Evolutionary conservation across 2,888 invertebrate genomes (phyloP).

Genomic region (Sphaerophoria taeniata): DNA sequence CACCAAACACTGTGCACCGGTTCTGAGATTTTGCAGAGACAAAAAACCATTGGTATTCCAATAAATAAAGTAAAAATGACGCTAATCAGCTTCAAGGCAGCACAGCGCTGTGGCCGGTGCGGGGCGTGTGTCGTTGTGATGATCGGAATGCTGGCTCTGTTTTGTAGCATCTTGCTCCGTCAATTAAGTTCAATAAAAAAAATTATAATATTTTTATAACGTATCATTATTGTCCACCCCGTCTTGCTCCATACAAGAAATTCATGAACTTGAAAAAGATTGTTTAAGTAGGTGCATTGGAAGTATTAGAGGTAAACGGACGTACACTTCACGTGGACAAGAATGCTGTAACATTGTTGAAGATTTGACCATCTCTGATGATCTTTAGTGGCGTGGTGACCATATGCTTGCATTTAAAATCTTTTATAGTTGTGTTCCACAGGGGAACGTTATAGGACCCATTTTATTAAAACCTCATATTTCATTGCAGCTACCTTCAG

Average conservation of each 20-base stretch:
- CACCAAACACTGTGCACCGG: conserved; percentile 9
- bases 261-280: conserved; percentile 44
- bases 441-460: too few species aligned
- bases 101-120: not conserved
- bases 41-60: conserved; percentile 2
- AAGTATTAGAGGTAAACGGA: not conserved
- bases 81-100: conserved; percentile 27
- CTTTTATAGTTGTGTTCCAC: too few species aligned
- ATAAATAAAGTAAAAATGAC: conserved; percentile 8
- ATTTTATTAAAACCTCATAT: too few species aligned
- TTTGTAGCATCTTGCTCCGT: conserved; percentile 27
- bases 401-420: not conserved
- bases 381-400: not conserved
- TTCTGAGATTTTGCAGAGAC: conserved; percentile 19
- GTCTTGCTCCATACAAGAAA: conserved; percentile 2
- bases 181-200: conserved; percentile 65
- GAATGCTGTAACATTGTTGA: not conserved
- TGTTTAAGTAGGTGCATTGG: not conserved
- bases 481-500: too few species aligned
- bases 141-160: conserved; percentile 59
- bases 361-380: too few species aligned
- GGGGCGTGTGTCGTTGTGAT: not conserved
- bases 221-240: conserved; percentile 34
- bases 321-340: not conserved
- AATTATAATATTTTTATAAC: conserved; percentile 50